These are phyloP conservation scores for Yponomeuta sedellus DNA, from an alignment of 2,888 invertebrate species.

Conservation along the genomic window DNA sequence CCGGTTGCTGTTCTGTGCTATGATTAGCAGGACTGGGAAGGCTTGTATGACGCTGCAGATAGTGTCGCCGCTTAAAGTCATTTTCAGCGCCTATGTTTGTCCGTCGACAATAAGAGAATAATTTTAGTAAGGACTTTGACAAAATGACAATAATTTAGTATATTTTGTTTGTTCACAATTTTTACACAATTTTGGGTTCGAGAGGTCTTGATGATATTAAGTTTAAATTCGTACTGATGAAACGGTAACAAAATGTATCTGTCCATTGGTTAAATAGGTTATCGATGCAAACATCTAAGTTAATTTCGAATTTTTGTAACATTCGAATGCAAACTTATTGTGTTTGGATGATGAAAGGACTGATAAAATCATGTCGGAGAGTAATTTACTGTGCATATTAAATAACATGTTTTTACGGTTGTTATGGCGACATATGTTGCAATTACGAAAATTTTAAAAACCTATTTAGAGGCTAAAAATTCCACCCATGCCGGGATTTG, in stretches of 20 bases:
- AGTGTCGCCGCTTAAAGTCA: slow-evolving; percentile 54
- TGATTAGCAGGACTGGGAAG: slow-evolving; percentile 58
- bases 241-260: neutral
- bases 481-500: too few species aligned
- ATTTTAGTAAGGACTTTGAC: too few species aligned
- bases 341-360: neutral
- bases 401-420: neutral
- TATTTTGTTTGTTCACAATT: too few species aligned
- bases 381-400: neutral
- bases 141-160: too few species aligned
- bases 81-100: slow-evolving; percentile 22
- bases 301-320: neutral
- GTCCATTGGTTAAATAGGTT: neutral
- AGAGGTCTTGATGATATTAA: neutral
- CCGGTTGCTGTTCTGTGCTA: slow-evolving; percentile 55
- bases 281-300: neutral
- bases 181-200: neutral
- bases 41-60: slow-evolving; percentile 57
- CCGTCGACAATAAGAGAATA: too few species aligned
- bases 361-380: neutral
- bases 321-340: neutral
- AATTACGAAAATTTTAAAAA: too few species aligned
- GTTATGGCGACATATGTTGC: too few species aligned
- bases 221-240: neutral
- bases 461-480: too few species aligned